Conservation (phyloP, 2,888 invertebrate genomes). For the Scaptodrosophila latifasciaeformis region DNA sequence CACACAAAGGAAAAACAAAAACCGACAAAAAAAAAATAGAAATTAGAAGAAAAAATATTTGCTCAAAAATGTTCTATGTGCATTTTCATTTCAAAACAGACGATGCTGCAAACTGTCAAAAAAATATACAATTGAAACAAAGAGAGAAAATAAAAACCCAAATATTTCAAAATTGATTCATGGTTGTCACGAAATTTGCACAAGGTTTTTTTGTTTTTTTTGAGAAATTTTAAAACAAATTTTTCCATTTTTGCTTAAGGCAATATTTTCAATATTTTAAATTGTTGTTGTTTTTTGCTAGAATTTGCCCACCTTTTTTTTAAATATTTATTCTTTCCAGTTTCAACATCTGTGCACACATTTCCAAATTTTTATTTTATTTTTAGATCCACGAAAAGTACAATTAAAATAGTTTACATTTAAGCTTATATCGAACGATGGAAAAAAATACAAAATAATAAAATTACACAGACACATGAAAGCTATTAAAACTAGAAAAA, state of each 20-base stretch:
- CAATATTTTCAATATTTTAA: too few species aligned
- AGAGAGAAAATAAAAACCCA: too few species aligned
- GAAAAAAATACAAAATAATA: constrained; percentile 19
- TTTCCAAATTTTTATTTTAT: constrained; percentile 32
- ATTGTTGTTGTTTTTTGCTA: too few species aligned
- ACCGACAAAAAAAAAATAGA: too few species aligned
- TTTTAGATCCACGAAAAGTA: constrained; percentile 31
- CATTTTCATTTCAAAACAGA: not conserved
- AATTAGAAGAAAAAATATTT: not conserved
- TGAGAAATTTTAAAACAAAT: too few species aligned
- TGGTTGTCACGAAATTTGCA: too few species aligned
- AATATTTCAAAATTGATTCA: too few species aligned
- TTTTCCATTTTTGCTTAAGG: not conserved
- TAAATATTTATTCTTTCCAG: not conserved
- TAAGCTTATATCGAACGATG: constrained; percentile 7
- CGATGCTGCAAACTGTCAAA: not conserved
- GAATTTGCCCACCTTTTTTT: too few species aligned
- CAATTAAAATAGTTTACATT: constrained; percentile 65
- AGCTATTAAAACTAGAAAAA: constrained; percentile 31
- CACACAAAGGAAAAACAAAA: too few species aligned
- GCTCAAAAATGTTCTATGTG: not conserved
- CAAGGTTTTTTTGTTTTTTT: too few species aligned
- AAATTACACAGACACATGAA: not conserved
- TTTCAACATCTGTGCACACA: constrained; percentile 25
- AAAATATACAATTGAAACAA: too few species aligned